A percentile compares a stretch with the other conserved stretches of the same genome.
Evolutionary conservation across 2,797 vertebrate genomes (phyloP).

Genomic region (Acanthopagrus latus): DNA sequence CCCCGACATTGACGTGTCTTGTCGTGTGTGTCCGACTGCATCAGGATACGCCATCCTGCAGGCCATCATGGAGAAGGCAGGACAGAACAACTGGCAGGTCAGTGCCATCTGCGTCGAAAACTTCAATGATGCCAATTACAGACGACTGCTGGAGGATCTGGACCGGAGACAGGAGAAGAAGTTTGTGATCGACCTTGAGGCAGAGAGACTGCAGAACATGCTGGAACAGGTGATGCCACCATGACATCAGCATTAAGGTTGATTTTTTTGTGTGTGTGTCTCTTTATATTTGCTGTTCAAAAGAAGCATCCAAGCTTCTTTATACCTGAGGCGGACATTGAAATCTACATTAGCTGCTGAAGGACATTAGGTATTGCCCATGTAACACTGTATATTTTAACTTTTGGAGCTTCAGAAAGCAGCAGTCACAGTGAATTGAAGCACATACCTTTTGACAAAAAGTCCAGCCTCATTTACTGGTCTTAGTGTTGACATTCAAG

Average conservation of each 20-base stretch:
- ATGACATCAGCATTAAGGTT: not conserved
- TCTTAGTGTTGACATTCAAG: no score
- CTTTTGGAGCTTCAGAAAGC: not conserved
- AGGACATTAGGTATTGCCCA: not conserved
- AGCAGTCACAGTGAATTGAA: no score
- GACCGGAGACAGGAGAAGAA: slow-evolving; percentile 98
- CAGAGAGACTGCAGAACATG: slow-evolving; percentile 97
- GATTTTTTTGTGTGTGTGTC: not conserved
- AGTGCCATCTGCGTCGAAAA: slow-evolving; percentile 99
- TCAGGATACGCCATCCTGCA: slow-evolving; percentile 98
- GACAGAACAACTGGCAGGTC: slow-evolving; percentile 98
- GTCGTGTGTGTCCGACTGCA: slow-evolving; percentile 36
- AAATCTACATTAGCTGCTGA: not conserved
- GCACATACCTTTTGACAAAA: no score
- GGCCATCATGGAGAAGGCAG: slow-evolving; percentile 99
- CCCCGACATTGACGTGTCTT: not conserved
- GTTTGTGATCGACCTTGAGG: slow-evolving; percentile 98
- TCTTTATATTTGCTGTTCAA: not conserved
- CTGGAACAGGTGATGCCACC: slow-evolving; percentile 93
- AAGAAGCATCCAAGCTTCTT: not conserved
- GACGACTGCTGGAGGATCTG: slow-evolving; percentile 96
- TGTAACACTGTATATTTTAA: not conserved
- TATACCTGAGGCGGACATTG: not conserved
- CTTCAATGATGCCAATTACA: slow-evolving; percentile 97
- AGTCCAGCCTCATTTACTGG: no score